These are phyloP conservation scores for Platerodrilus igneus DNA, from an alignment of 2,888 invertebrate genomes.

Conservation along the genomic window DNA sequence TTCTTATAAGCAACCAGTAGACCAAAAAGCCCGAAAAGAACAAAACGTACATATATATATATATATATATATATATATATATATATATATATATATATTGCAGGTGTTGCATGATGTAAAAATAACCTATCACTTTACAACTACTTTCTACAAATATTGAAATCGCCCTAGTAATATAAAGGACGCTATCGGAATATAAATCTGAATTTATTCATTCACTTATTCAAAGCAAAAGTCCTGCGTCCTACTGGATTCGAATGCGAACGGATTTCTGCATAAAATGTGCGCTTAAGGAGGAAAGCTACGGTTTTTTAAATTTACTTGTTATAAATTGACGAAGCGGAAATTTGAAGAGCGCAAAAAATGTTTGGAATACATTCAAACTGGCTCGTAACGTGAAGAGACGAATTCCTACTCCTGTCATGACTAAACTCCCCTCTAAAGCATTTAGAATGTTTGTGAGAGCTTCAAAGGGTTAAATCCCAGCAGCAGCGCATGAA, in stretches of 20 bases:
- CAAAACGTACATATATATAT: too few species aligned
- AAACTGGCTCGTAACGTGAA: conserved; percentile 18
- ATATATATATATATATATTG: too few species aligned
- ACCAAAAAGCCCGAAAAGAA: too few species aligned
- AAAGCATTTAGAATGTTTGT: conserved; percentile 21
- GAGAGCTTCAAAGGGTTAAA: conserved; percentile 21
- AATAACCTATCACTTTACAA: too few species aligned
- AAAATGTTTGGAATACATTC: conserved; percentile 25
- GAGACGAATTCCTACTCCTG: conserved; percentile 21
- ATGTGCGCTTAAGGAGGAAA: conserved; percentile 14
- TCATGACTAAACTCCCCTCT: conserved; percentile 22
- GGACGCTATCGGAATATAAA: too few species aligned
- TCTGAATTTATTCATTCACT: too few species aligned
- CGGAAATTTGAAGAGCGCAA: conserved; percentile 25
- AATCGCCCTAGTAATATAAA: too few species aligned
- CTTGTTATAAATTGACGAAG: conserved; percentile 25
- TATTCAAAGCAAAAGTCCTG: too few species aligned
- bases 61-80: too few species aligned
- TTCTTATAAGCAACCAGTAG: too few species aligned
- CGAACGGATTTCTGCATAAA: conserved; percentile 12
- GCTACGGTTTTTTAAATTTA: conserved; percentile 19
- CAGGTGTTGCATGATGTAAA: too few species aligned
- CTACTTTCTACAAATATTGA: too few species aligned
- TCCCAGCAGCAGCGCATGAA: conserved; percentile 13
- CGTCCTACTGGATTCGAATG: conserved; percentile 10